Percentiles rank a stretch among this genome's conserved stretches.
Evolutionary conservation across 2,888 invertebrate genomes (phyloP).

Genomic region (Portevinia maculata): DNA sequence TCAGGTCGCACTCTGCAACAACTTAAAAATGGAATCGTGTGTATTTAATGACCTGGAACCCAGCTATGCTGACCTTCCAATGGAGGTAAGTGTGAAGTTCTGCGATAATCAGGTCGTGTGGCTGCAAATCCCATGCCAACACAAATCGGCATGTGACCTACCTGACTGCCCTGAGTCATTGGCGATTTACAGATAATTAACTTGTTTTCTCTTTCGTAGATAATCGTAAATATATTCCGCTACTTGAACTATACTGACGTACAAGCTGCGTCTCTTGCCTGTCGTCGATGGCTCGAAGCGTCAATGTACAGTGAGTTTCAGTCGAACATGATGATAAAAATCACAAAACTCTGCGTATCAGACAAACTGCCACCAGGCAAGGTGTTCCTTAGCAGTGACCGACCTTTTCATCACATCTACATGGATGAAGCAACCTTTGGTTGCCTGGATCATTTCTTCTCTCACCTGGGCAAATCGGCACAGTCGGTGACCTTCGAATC

Average conservation of each 20-base stretch:
- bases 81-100: conserved; percentile 81
- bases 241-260: conserved; percentile 87
- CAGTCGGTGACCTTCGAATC: conserved; percentile 84
- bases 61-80: conserved; percentile 80
- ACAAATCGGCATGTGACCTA: conserved; percentile 41
- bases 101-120: neutral
- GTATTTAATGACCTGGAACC: conserved; percentile 75
- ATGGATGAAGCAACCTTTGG: conserved; percentile 81
- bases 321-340: conserved; percentile 78
- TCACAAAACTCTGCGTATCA: conserved; percentile 79
- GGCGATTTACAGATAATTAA: conserved; percentile 21
- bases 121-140: neutral
- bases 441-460: conserved; percentile 84
- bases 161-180: conserved; percentile 43
- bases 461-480: conserved; percentile 85
- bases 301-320: conserved; percentile 85
- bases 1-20: conserved; percentile 42
- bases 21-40: conserved; percentile 61
- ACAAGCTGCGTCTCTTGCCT: conserved; percentile 87
- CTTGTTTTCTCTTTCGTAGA: conserved; percentile 82
- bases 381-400: conserved; percentile 78
- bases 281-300: conserved; percentile 87
- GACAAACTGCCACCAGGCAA: conserved; percentile 79
- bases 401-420: conserved; percentile 78
- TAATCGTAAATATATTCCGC: conserved; percentile 86